Evolutionary conservation across 2,797 vertebrate species (phyloP).

Genomic region (Microctenopoma stevenorrisi): DNA sequence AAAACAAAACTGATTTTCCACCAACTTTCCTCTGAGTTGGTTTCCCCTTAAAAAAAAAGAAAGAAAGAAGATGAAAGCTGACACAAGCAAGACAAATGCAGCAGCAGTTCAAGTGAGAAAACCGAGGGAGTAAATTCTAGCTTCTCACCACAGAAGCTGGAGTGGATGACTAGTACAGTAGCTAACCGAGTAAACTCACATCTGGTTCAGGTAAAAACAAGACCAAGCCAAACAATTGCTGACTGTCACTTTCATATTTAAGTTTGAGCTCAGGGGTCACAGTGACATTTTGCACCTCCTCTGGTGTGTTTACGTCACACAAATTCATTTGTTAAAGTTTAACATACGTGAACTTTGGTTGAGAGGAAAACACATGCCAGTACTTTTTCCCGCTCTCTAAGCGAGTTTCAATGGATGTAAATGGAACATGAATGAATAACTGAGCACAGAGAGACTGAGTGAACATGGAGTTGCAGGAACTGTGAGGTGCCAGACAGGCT

Average conservation of each 20-base stretch:
- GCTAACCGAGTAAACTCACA: neutral
- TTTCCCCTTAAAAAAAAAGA: conserved; percentile 11
- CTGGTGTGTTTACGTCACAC: conserved; percentile 10
- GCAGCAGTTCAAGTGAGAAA: conserved; percentile 9
- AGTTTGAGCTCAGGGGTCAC: neutral
- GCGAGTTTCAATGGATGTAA: conserved; percentile 5
- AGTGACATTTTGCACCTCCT: neutral
- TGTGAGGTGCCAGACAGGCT: conserved; percentile 17
- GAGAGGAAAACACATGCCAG: neutral
- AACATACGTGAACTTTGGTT: conserved; percentile 26
- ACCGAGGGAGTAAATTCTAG: neutral
- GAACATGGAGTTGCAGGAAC: conserved; percentile 13
- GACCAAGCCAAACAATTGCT: neutral
- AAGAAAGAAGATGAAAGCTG: conserved; percentile 45
- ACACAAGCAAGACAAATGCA: conserved; percentile 33
- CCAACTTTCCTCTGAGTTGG: conserved; percentile 47
- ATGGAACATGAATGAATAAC: conserved; percentile 8
- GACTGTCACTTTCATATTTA: neutral
- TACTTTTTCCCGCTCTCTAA: neutral
- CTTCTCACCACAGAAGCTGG: conserved; percentile 2
- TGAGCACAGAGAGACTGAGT: neutral
- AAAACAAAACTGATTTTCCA: conserved; percentile 36
- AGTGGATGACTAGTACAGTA: neutral
- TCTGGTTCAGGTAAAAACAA: neutral
- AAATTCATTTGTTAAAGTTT: conserved; percentile 19